A percentile compares a stretch with the other conserved stretches of the same genome.
phyloP scores from a whole-genome alignment of 2,113 vertebrate genomes.

The Macrotis lagotis region DNA sequence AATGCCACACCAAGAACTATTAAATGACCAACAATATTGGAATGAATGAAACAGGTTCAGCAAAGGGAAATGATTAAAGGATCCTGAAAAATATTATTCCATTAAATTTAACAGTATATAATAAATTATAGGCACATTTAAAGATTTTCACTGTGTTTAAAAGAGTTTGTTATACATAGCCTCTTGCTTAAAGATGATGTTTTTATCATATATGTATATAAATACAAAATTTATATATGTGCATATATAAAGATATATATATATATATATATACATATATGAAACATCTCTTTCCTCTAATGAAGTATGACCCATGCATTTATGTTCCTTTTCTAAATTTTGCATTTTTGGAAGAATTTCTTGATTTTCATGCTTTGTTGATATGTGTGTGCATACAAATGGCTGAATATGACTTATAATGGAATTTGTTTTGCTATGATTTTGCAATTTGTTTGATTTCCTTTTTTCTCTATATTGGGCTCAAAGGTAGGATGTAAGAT shows the following conservation, averaged over 20 bases:
- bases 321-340: neutral
- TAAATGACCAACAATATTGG: conserved; percentile 37
- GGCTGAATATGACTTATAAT: neutral
- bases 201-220: neutral
- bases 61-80: conserved; percentile 63
- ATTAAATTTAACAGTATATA: conserved; percentile 45
- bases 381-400: neutral
- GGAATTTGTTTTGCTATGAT: neutral
- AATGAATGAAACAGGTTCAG: conserved; percentile 63
- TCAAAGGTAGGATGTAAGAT: neutral
- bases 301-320: neutral
- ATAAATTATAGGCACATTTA: conserved; percentile 48
- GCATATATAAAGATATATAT: neutral
- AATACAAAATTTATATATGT: neutral
- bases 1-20: conserved; percentile 36
- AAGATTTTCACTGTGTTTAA: neutral
- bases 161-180: neutral
- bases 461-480: neutral
- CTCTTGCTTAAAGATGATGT: conserved; percentile 28
- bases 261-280: neutral
- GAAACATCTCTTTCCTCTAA: conserved; percentile 58
- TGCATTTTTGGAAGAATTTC: neutral
- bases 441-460: neutral
- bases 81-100: neutral
- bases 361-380: neutral